phyloP scores from a whole-genome alignment of 2,113 vertebrate species.

The Sturnira hondurensis region DNA sequence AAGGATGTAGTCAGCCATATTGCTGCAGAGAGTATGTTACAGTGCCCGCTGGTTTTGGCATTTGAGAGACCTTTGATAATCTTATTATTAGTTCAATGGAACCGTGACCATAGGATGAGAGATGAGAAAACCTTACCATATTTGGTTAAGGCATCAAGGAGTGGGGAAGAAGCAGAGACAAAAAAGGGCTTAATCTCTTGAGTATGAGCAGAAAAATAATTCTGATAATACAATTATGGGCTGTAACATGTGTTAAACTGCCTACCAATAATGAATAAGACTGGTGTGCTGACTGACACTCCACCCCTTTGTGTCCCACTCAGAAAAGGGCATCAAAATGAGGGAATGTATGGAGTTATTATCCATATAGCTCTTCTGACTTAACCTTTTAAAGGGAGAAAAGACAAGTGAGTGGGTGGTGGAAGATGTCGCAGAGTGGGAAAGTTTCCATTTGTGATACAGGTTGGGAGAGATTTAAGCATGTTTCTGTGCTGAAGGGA shows the following conservation, averaged over 20 bases:
- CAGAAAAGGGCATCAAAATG: background rate
- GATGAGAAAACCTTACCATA: background rate
- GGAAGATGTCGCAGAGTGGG: background rate
- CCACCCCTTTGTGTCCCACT: background rate
- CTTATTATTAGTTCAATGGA: background rate
- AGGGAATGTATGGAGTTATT: background rate
- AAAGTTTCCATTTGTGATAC: background rate
- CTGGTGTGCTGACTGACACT: background rate
- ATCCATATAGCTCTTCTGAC: background rate
- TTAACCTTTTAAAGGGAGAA: background rate
- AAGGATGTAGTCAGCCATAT: background rate
- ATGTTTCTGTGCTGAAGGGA: background rate
- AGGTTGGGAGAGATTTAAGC: background rate
- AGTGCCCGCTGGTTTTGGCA: background rate
- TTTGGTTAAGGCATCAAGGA: background rate
- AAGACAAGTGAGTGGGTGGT: background rate
- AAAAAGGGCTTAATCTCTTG: background rate
- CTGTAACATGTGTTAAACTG: background rate
- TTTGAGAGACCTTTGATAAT: background rate
- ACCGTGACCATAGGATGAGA: background rate
- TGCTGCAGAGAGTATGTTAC: background rate
- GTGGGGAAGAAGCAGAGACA: background rate
- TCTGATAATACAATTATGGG: background rate
- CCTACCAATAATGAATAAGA: background rate
- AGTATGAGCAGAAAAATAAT: background rate